phyloP scores from a whole-genome alignment of 2,888 invertebrate species.

The Entomobrya proxima region DNA sequence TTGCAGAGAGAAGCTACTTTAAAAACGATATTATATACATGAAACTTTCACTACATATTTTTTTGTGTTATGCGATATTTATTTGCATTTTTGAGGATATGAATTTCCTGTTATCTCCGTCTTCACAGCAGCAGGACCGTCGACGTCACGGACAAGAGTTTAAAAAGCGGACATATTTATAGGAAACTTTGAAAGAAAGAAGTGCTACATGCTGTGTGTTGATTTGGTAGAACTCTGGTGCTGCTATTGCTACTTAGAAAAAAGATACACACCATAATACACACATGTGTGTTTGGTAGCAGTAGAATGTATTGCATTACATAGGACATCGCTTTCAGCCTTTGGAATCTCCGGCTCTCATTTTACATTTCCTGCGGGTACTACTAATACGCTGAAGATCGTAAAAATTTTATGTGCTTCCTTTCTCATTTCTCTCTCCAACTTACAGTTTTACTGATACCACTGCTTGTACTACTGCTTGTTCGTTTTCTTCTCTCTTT shows the following conservation, averaged over 20 bases:
- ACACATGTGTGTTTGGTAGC: neutral
- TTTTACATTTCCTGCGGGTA: constrained; percentile 68
- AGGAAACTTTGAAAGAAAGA: neutral
- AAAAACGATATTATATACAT: no score
- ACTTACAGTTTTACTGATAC: neutral
- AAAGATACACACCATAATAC: neutral
- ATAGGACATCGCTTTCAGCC: constrained; percentile 50
- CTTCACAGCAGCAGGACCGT: neutral
- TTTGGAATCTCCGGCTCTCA: constrained; percentile 67
- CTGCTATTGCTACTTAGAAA: neutral
- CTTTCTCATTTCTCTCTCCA: constrained; percentile 59
- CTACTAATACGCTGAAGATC: constrained; percentile 67
- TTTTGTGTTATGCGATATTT: constrained; percentile 6
- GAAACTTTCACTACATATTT: no score
- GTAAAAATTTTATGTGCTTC: constrained; percentile 70
- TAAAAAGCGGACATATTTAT: constrained; percentile 29
- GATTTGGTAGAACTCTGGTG: neutral
- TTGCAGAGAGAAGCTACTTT: no score
- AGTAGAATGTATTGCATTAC: constrained; percentile 22
- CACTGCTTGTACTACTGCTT: constrained; percentile 36
- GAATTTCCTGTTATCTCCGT: constrained; percentile 29
- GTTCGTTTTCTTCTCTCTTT: constrained; percentile 55
- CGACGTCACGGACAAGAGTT: constrained; percentile 29
- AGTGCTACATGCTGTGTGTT: neutral
- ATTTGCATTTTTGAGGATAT: constrained; percentile 28